These are phyloP conservation scores for Apodemus agrarius DNA, from an alignment of 2,797 vertebrate species.

Conservation along the genomic window DNA sequence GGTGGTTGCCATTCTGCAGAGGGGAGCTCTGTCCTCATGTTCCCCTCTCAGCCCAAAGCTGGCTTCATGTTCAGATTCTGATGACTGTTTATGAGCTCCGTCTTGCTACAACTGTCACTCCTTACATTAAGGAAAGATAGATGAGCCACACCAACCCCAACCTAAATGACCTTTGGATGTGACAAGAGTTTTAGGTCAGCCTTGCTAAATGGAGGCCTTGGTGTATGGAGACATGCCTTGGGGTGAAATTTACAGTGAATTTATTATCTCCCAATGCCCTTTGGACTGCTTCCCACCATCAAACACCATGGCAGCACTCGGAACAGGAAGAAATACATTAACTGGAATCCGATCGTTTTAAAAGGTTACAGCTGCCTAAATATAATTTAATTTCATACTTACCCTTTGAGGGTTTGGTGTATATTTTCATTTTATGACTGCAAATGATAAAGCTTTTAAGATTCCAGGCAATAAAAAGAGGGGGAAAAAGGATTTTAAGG, in stretches of 20 bases:
- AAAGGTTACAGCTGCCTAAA: conserved; percentile 93
- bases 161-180: conserved; percentile 90
- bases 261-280: conserved; percentile 91
- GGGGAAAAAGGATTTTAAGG: conserved; percentile 87
- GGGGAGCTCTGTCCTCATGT: conserved; percentile 48
- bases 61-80: conserved; percentile 83
- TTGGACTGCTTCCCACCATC: conserved; percentile 91
- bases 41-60: conserved; percentile 36
- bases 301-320: conserved; percentile 90
- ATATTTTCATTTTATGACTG: conserved; percentile 93
- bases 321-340: conserved; percentile 92
- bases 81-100: conserved; percentile 86
- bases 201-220: conserved; percentile 88
- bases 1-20: conserved; percentile 33
- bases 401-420: conserved; percentile 92
- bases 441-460: conserved; percentile 92
- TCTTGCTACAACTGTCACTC: conserved; percentile 85
- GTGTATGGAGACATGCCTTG: conserved; percentile 88
- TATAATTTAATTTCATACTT: conserved; percentile 93
- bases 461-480: conserved; percentile 89
- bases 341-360: conserved; percentile 91
- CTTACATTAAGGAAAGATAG: conserved; percentile 86
- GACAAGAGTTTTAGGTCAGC: conserved; percentile 91
- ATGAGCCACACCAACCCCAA: conserved; percentile 89
- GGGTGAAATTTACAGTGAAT: conserved; percentile 91